Conservation (phyloP, 2,888 invertebrate species). For the Drosophila siamana region DNA sequence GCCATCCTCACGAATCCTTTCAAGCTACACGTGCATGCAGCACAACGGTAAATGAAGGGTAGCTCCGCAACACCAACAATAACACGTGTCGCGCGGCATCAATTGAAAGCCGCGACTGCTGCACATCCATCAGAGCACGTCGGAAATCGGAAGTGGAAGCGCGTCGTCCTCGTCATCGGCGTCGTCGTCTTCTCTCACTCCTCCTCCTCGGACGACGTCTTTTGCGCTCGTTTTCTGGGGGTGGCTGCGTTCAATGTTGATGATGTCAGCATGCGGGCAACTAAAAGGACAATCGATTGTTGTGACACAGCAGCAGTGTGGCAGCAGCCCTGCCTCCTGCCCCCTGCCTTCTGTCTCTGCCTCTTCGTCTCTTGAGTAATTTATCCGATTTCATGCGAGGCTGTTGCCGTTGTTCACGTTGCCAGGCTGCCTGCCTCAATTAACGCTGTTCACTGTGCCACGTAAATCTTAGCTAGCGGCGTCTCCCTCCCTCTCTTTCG, state of each 20-base stretch:
- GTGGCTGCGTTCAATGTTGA: slow-evolving; percentile 42
- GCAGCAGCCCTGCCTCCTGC: slow-evolving; percentile 14
- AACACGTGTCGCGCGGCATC: slow-evolving; percentile 75
- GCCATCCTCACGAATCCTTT: slow-evolving; percentile 58
- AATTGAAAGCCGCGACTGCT: slow-evolving; percentile 59
- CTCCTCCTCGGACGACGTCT: slow-evolving; percentile 23
- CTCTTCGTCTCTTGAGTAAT: slow-evolving; percentile 35
- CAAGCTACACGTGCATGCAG: slow-evolving; percentile 72
- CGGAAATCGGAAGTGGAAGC: slow-evolving; percentile 68
- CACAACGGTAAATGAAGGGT: slow-evolving; percentile 55
- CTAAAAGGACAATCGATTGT: slow-evolving; percentile 80
- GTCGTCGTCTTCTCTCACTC: too few relatives aligned
- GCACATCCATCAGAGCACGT: slow-evolving; percentile 67
- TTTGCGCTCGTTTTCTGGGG: slow-evolving; percentile 19
- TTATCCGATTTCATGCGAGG: slow-evolving; percentile 61
- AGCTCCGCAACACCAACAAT: slow-evolving; percentile 35
- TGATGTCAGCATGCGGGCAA: slow-evolving; percentile 72
- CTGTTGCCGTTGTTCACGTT: slow-evolving; percentile 33
- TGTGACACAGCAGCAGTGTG: slow-evolving; percentile 70
- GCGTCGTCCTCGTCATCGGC: slow-evolving; percentile 16
- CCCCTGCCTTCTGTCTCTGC: background rate
- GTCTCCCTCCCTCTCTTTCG: background rate
- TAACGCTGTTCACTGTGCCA: slow-evolving; percentile 53
- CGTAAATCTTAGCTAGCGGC: slow-evolving; percentile 25
- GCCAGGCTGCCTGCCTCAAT: slow-evolving; percentile 61